Percentiles rank a stretch among this genome's conserved stretches.
Conservation (phyloP, 2,888 invertebrate species). For the Villa cingulata region DNA sequence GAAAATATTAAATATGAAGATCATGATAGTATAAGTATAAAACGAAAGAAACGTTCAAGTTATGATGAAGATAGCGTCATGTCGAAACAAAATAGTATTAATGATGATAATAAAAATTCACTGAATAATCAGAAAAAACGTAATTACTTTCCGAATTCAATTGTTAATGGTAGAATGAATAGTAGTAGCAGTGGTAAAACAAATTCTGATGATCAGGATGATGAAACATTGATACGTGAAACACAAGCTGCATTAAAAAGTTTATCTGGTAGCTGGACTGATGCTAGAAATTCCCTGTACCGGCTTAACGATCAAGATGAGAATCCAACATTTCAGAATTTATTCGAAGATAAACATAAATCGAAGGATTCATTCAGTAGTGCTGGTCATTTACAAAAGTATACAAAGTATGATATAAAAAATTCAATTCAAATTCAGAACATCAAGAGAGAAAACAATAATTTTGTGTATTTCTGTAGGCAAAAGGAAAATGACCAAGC, state of each 20-base stretch:
- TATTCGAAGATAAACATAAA: slow-evolving; percentile 69
- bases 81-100: slow-evolving; percentile 16
- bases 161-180: slow-evolving; percentile 13
- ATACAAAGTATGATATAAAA: slow-evolving; percentile 26
- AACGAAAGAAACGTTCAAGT: slow-evolving; percentile 33
- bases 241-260: slow-evolving; percentile 78
- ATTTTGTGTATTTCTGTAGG: slow-evolving; percentile 40
- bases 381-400: slow-evolving; percentile 15
- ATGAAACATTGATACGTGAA: slow-evolving; percentile 72
- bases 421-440: slow-evolving; percentile 9
- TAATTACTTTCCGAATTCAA: slow-evolving; percentile 13
- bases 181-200: slow-evolving; percentile 4
- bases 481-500: slow-evolving; percentile 36
- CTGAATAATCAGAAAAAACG: slow-evolving; percentile 36
- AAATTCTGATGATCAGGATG: slow-evolving; percentile 45
- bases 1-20: slow-evolving; percentile 27
- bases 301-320: slow-evolving; percentile 59
- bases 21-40: slow-evolving; percentile 30
- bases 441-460: slow-evolving; percentile 42
- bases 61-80: slow-evolving; percentile 33
- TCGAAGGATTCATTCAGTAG: slow-evolving; percentile 7
- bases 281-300: slow-evolving; percentile 48
- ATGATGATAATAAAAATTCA: slow-evolving; percentile 23
- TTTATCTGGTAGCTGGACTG: slow-evolving; percentile 75
- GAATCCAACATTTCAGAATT: slow-evolving; percentile 67